Evolutionary conservation across 2,113 vertebrate species (phyloP).

Genomic region (Nycticorax nycticorax): DNA sequence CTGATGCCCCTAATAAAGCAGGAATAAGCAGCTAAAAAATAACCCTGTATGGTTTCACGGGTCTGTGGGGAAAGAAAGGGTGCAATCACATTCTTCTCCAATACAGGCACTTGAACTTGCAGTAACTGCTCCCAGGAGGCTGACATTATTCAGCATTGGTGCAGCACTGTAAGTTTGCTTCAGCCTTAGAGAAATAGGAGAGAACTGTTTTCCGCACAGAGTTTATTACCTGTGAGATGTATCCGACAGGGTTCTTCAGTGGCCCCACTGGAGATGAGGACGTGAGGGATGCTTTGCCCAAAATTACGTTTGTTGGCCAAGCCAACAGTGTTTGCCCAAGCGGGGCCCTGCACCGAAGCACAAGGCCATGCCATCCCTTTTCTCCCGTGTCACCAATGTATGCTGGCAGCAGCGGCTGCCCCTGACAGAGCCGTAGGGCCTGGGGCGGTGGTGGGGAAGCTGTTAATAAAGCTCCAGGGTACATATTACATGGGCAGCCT

Average conservation of each 20-base stretch:
- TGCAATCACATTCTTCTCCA: not conserved
- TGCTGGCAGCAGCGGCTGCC: not conserved
- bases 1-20: not conserved
- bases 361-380: not conserved
- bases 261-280: not conserved
- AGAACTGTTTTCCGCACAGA: not conserved
- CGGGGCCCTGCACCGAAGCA: not conserved
- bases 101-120: not conserved
- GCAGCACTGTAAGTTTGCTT: not conserved
- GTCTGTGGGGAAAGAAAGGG: not conserved
- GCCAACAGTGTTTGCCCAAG: not conserved
- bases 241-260: not conserved
- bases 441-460: not conserved
- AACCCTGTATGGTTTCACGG: not conserved
- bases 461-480: not conserved
- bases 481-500: not conserved
- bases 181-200: not conserved
- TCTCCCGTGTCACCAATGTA: not conserved
- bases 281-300: not conserved
- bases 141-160: not conserved
- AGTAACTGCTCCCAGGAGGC: not conserved
- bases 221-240: not conserved
- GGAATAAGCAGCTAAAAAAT: not conserved
- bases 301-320: not conserved
- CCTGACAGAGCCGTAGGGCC: not conserved